phyloP scores from a whole-genome alignment of 2,113 vertebrate genomes.

The Eupsittula cactorum region DNA sequence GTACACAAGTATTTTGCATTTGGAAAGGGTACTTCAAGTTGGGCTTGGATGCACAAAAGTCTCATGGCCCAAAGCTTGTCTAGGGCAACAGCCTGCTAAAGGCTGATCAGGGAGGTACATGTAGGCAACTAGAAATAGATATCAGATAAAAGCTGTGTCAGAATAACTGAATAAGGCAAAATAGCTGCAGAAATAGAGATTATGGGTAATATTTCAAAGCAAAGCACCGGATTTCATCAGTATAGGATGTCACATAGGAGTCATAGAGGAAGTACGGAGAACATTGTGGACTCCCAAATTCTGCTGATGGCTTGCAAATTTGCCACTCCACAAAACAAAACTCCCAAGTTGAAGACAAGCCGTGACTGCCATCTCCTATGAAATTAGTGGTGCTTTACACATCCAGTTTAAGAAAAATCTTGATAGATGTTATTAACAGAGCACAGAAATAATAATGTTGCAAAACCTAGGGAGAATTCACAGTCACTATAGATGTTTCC shows the following conservation, averaged over 20 bases:
- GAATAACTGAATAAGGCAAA: neutral
- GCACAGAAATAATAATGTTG: neutral
- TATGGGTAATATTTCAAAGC: neutral
- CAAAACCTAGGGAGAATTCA: neutral
- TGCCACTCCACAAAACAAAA: neutral
- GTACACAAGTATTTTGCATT: neutral
- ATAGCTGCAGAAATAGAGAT: neutral
- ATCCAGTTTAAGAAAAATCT: neutral
- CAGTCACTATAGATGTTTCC: neutral
- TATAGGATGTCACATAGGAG: neutral
- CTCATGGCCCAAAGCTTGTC: neutral
- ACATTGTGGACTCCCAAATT: neutral
- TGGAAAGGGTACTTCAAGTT: neutral
- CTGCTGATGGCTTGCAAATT: neutral
- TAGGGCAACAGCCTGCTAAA: neutral
- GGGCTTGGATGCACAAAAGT: neutral
- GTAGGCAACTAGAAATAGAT: neutral
- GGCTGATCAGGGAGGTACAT: neutral
- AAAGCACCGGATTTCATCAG: neutral
- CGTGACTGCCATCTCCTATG: neutral
- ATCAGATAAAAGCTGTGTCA: neutral
- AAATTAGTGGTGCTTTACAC: neutral
- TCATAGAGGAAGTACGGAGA: neutral
- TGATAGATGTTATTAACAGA: neutral
- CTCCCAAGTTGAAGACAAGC: neutral